These are phyloP conservation scores for Aphelenchoides bicaudatus DNA, from an alignment of 2,888 invertebrate genomes.

Conservation along the genomic window DNA sequence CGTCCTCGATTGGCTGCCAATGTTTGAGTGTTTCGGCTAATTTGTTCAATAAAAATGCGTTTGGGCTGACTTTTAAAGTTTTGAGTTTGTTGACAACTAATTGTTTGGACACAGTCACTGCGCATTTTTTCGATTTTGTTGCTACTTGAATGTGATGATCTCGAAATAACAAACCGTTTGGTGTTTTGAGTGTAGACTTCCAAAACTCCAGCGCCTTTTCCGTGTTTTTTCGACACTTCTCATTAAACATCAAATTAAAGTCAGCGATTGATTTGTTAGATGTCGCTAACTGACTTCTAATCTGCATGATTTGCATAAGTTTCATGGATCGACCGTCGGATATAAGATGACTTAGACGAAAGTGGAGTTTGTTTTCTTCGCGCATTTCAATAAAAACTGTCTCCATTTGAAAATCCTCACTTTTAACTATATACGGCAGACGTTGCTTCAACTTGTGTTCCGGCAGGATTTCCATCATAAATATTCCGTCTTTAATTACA, in stretches of 20 bases:
- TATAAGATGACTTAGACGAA: constrained; percentile 25
- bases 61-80: neutral
- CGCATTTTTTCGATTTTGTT: neutral
- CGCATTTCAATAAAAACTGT: constrained; percentile 1
- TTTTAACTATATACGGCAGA: constrained; percentile 1
- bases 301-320: neutral
- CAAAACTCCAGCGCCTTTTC: too few relatives aligned
- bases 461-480: neutral
- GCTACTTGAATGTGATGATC: neutral
- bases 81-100: neutral
- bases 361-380: neutral
- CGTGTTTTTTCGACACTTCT: too few relatives aligned
- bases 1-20: neutral
- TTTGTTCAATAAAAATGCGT: constrained; percentile 3
- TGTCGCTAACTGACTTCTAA: neutral
- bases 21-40: neutral
- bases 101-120: neutral
- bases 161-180: neutral
- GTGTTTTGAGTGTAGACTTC: neutral
- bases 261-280: neutral
- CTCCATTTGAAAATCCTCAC: neutral
- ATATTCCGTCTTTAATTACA: neutral
- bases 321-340: constrained; percentile 33
- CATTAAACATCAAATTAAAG: constrained; percentile 18
- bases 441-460: neutral